phyloP scores from a whole-genome alignment of 1,140 invertebrate species.

The Amphibalanus amphitrite region DNA sequence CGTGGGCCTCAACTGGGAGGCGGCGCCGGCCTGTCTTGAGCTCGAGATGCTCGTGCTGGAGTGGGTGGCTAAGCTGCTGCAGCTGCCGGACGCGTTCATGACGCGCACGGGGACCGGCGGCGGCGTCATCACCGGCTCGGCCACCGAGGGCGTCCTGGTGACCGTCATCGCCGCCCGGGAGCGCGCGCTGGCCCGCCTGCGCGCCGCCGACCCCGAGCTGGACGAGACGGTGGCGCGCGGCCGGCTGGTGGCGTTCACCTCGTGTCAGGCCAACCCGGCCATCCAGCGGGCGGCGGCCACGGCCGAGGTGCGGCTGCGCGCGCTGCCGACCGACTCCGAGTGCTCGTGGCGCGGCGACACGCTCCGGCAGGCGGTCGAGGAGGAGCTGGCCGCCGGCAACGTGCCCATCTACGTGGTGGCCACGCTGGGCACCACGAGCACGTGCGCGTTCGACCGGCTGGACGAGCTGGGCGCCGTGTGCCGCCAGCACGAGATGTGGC shows the following conservation, averaged over 20 bases:
- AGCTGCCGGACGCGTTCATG: conserved; percentile 74
- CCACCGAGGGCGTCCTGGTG: too few species aligned
- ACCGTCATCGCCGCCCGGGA: too few species aligned
- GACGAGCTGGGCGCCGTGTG: not conserved
- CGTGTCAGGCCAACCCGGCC: conserved; percentile 87
- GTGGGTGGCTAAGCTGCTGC: conserved; percentile 90
- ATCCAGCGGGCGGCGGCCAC: conserved; percentile 82
- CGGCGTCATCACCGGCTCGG: conserved; percentile 87
- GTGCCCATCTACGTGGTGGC: too few species aligned
- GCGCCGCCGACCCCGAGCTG: too few species aligned
- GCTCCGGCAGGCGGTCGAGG: too few species aligned
- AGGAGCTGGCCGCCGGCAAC: too few species aligned
- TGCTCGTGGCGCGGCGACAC: conserved; percentile 60
- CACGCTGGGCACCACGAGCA: too few species aligned
- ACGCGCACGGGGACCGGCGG: conserved; percentile 57
- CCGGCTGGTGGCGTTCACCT: too few species aligned
- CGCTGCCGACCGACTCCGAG: conserved; percentile 65
- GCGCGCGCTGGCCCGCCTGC: too few species aligned
- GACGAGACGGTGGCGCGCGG: too few species aligned
- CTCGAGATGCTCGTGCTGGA: conserved; percentile 95
- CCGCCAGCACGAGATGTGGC: conserved; percentile 44
- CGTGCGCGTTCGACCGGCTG: too few species aligned
- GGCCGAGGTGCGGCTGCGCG: conserved; percentile 65
- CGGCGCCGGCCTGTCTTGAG: conserved; percentile 93
- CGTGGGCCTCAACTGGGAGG: too few species aligned